Base-by-base conservation (phyloP, 2,888 invertebrate species). In the Rhagonycha fulva region DNA sequence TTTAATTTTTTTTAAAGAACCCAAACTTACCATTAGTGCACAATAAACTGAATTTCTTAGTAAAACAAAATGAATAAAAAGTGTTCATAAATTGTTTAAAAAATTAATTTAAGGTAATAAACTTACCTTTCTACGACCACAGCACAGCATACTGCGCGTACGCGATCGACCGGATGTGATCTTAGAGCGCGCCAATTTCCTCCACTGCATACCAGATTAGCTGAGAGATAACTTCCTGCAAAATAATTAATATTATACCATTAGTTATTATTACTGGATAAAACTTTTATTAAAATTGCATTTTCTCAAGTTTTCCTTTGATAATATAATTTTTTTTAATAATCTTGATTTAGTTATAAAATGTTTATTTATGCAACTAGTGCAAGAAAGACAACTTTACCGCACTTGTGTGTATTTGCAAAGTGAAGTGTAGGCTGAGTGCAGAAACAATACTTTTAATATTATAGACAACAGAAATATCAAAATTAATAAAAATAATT, bases 71-170 rank as follows among this genome's bases (percentile, higher is more conserved):
- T 47, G 3, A 47, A 47, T 47, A 47, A 11, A 2, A 47, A 47
- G n/a, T 47, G n/a, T 47, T 47, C n/a, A n/a, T n/a, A 47, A 47
- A n/a, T 47, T 47, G 47, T 47, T n/a, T 47, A 47, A n/a, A n/a
- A 47, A 47, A 47, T 47, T 47, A 47, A 47, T 47, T n/a, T n/a
- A n/a, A 47, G 47, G 47, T 47, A 9, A 26, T n/a, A 66, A 69
- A 61, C 90, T 92, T 90, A 96, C 96, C 95, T 96, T 96, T 91
- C 95, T 95, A 90, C 96, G 94, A 92, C 96, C 96, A 93, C 96
- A 96, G 93, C 96, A 96, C 92, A 96, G 95, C 96, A 96, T 96
- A 92, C 93, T 94, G 90, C 91, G 91, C 89, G 91, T 90, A 92
- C 94, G 93, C 92, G 94, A 94, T 91, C 93, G 92, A 89, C 91